Base-by-base conservation (phyloP, 2,888 invertebrate genomes). In the Tigriopus californicus region DNA sequence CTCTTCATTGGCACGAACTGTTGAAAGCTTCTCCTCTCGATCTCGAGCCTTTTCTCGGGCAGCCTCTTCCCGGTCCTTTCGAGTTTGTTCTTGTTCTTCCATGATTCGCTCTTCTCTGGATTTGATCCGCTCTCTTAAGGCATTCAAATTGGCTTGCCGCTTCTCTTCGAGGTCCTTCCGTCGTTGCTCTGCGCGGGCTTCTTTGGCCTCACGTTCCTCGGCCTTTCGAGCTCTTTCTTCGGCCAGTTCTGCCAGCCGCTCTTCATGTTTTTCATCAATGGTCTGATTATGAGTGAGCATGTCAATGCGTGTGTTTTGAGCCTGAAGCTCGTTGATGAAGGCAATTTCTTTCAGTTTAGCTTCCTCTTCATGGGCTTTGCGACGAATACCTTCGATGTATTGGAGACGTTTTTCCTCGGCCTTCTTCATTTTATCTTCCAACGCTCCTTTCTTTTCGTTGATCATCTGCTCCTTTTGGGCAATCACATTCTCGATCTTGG, bases 291-390 rank as follows among this genome's bases (percentile, higher is more conserved):
- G 79, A 57, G 85, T 85, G 67, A 91, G 75, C 67, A 94, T 84
- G 71, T 95, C 95, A 67, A 90, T 83, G 0, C 89, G 75, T 66
- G 91, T 84, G 70, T 95, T 92, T 72, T 92, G 90, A 0, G 91
- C 92, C 68, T 94, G 92, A 47, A 97, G 73, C 65, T 87, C 87
- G 70, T 94, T 97, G 61, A 97, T 97, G 70, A 97, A 97, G 13
- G 92, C 92, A 59, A 97, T 95, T 75, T 98, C 97, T 63, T 89
- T 85, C 4, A 91, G 79, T 70, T 95, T 95, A 61, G 90, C 89
- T 65, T 97, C 95, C 69, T 97, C 97, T 66, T 97, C 95, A 67
- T 94, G 94, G 0, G 97, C 97, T 70, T 95, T 95, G 64, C 85
- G 80, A 11, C 58, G 13, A 15, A 58, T 58, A 68, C 80, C 85